These are phyloP conservation scores for Rotaria socialis DNA, from an alignment of 2,888 invertebrate genomes.

Conservation along the genomic window DNA sequence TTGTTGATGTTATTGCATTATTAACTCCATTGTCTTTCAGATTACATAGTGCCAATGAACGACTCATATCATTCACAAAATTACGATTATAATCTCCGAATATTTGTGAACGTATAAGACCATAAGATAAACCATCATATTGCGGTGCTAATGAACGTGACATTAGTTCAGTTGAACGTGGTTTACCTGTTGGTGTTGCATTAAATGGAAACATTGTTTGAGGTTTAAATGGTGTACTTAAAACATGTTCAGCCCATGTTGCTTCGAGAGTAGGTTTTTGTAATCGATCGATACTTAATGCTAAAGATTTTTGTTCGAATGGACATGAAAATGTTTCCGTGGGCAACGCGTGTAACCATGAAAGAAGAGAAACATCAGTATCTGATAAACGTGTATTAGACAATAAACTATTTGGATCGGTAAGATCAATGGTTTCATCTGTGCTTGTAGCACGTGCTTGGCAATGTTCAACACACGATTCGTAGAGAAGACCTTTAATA, in stretches of 20 bases:
- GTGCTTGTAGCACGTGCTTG: slow-evolving; percentile 75
- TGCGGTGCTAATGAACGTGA: slow-evolving; percentile 75
- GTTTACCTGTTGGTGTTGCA: slow-evolving; percentile 83
- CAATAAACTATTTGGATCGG: slow-evolving; percentile 48
- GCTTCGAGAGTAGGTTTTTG: slow-evolving; percentile 86
- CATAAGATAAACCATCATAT: slow-evolving; percentile 67
- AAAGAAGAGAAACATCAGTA: slow-evolving; percentile 82
- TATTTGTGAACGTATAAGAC: slow-evolving; percentile 51
- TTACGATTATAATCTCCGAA: slow-evolving; percentile 36
- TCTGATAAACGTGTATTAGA: slow-evolving; percentile 72
- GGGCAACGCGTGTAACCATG: slow-evolving; percentile 89
- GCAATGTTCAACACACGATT: slow-evolving; percentile 90
- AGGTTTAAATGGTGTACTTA: slow-evolving; percentile 82
- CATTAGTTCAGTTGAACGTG: slow-evolving; percentile 81
- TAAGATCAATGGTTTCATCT: slow-evolving; percentile 39
- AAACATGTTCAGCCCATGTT: slow-evolving; percentile 92
- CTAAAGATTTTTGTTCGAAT: slow-evolving; percentile 77
- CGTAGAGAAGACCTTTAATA: slow-evolving; percentile 82
- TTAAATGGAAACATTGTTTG: slow-evolving; percentile 74
- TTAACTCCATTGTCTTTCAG: slow-evolving; percentile 19
- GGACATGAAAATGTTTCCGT: slow-evolving; percentile 85
- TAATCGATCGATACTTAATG: slow-evolving; percentile 77
- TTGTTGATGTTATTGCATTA: background rate
- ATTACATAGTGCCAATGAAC: slow-evolving; percentile 23
- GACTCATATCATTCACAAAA: slow-evolving; percentile 27